Evolutionary conservation across 2,113 vertebrate genomes (phyloP), one percentile per base, ranked within the genome.

Genomic region (Oophaga pumilio): DNA sequence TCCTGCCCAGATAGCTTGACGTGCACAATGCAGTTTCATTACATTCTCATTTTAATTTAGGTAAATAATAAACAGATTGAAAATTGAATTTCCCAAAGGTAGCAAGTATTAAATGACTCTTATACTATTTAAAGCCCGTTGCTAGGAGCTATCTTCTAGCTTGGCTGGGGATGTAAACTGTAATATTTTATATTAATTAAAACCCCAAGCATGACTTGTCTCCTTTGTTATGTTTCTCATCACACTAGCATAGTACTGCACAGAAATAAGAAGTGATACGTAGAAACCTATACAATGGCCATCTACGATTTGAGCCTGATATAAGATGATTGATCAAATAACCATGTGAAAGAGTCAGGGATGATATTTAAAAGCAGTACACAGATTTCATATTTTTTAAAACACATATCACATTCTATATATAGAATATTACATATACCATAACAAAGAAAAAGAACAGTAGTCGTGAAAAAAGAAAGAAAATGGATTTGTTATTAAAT

Each of bases 101-200:
- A 79, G n/a, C 76, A 79, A 57, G 53, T 56, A 56, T 79, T 26
- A 59, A 79, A 79, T 28, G 52, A 79, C 50, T 79, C 52, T 56
- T 26, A 7, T 79, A 79, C 76, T 79, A 79, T 79, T 59, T 79
- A 57, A 79, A 56, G 76, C 76, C 76, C 12, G 76, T 79, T 79
- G 76, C 76, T 79, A 79, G 50, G 76, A 57, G 76, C 76, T 79
- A 57, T 79, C n/a, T 53, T 79, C 53, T 56, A 59, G 76, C 76
- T 79, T 79, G 50, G 52, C 53, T 79, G 53, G 22, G 24, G n/a
- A 59, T 56, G 53, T 79, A 56, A 57, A 79, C 76, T 79, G 76
- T 28, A 56, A 79, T 79, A 79, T n/a, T 56, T 79, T 26, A n/a
- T 79, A 79, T 57, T 77, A 77, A 79, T 57, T 59, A 79, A 56